Base-by-base conservation (phyloP, 2,113 vertebrate species). In the Aspidoscelis tigris region DNA sequence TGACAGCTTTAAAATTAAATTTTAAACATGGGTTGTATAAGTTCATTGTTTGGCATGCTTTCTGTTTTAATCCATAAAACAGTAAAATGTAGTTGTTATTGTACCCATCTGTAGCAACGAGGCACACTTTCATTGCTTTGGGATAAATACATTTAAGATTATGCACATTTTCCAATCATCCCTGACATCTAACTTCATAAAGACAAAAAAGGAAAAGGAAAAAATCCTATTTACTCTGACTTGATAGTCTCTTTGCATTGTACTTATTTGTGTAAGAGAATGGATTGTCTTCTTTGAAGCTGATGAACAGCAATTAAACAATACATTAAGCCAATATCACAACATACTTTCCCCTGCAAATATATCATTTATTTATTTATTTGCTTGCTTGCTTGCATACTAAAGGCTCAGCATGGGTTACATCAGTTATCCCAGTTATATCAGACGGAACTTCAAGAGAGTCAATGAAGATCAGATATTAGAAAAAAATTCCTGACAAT, bases 111-210 rank as follows among this genome's bases (percentile, higher is more conserved):
- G 81, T 75, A 92, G 85, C 76, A 91, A 85, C 87, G 83, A 83
- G 87, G 83, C 90, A 79, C 89, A 85, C 92, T 94, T 95, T 91
- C 87, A 93, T 82, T 78, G 53, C 14, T 89, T 94, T 89, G 80
- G 89, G 94, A 95, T 95, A 94, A 94, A 95, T 96, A 90, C 87
- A 90, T 92, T 82, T 75, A 90, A 90, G 92, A 95, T 93, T 83
- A 89, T 89, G 86, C 53, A 22, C 89, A 95, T 96, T 95, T 95
- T 95, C 96, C 92, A 93, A 65, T 86, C 72, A 72, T 86, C 76
- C 78, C 86, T 95, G 94, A 92, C 92, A 93, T 95, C 86, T 81
- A 89, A 90, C 90, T 93, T 95, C 87, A 94, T 95, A 93, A 96
- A 94, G 95, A 92, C 91, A 92, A 94, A 70, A 94, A 84, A 92